Conservation (phyloP, 2,113 vertebrate genomes). For the Chinchilla lanigera region DNA sequence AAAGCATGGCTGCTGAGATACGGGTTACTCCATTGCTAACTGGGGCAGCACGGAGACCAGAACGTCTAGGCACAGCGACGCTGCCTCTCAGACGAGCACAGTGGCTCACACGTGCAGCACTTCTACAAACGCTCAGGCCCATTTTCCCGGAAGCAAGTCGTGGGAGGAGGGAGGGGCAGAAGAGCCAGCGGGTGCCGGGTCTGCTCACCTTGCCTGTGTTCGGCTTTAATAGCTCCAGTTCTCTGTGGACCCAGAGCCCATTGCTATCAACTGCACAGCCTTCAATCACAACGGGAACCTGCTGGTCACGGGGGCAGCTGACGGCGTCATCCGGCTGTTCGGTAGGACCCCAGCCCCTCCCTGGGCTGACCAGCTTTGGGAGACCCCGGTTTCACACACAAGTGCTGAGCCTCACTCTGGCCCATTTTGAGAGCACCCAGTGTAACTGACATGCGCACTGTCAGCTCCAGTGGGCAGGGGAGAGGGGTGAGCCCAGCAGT, state of each 20-base stretch:
- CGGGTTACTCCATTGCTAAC: neutral
- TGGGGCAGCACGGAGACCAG: neutral
- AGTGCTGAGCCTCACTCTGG: neutral
- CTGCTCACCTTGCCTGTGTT: neutral
- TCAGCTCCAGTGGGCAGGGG: rapidly evolving
- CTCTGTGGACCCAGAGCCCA: constrained; percentile 94
- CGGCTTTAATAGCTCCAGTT: constrained; percentile 91
- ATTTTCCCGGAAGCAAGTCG: neutral
- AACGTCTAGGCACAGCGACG: neutral
- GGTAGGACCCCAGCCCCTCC: constrained; percentile 84
- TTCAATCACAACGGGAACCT: constrained; percentile 99
- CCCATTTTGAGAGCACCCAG: neutral
- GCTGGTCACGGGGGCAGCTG: constrained; percentile 96
- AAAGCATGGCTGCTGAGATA: neutral
- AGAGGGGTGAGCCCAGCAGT: neutral
- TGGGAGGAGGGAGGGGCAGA: neutral
- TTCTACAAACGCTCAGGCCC: neutral
- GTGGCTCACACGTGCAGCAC: neutral
- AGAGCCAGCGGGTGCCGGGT: neutral
- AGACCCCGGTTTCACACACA: neutral
- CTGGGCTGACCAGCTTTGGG: neutral
- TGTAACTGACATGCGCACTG: rapidly evolving
- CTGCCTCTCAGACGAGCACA: neutral
- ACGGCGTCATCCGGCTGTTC: constrained; percentile 95
- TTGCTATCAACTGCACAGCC: constrained; percentile 96